Evolutionary conservation across 2,888 invertebrate species (phyloP).

Genomic region (Xestia xanthographa): DNA sequence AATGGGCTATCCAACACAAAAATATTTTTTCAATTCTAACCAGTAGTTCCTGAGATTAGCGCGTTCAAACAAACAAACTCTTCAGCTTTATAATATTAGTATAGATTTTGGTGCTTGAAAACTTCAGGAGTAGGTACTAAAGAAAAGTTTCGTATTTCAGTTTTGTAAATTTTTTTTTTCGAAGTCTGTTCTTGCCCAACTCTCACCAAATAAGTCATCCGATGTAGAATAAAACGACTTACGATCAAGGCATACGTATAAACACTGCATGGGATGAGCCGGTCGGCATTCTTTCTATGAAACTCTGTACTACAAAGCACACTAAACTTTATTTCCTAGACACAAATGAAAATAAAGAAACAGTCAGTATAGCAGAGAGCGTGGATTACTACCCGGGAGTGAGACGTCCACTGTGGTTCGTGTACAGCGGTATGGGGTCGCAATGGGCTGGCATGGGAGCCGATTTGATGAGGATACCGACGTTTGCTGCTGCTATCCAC

Average conservation of each 20-base stretch:
- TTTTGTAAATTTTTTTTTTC: too few relatives aligned
- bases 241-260: background rate
- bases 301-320: too few relatives aligned
- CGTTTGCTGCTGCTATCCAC: slow-evolving; percentile 89
- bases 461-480: slow-evolving; percentile 91
- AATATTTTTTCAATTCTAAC: too few relatives aligned
- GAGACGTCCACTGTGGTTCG: slow-evolving; percentile 91
- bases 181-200: too few relatives aligned
- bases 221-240: background rate
- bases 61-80: too few relatives aligned
- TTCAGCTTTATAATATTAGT: too few relatives aligned
- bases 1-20: too few relatives aligned
- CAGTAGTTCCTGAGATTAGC: too few relatives aligned
- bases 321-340: slow-evolving; percentile 62
- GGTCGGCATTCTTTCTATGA: background rate
- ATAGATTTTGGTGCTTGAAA: background rate
- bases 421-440: slow-evolving; percentile 93
- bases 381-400: slow-evolving; percentile 74
- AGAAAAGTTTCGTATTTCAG: background rate
- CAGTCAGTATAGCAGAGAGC: slow-evolving; percentile 70
- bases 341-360: slow-evolving; percentile 70
- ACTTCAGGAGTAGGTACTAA: background rate
- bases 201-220: background rate
- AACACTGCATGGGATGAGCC: background rate
- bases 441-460: slow-evolving; percentile 93